Evolutionary conservation across 37 sponge, comb jelly and placozoan species (phyloP), one percentile per base, ranked within the genome.

Genomic region (Hormiphora californensis): DNA sequence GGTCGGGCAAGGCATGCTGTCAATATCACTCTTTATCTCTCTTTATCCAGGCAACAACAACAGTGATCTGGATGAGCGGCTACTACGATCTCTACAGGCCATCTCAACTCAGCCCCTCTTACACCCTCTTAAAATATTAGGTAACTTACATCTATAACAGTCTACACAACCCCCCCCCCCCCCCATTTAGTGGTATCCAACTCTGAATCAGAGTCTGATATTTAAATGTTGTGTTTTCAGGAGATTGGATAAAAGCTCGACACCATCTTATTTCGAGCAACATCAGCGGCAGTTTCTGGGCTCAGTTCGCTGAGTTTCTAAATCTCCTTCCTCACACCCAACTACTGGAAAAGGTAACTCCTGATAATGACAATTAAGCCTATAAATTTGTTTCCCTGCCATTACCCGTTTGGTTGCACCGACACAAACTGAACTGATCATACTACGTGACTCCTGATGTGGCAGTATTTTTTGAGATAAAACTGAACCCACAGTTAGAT

Each of bases 101-200:
- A 73, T 73, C 22, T 73, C 81, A 1, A 41, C 32, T 1, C 81
- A 73, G 81, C 43, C 81, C 2, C 81, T 73, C 44, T 46, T 73
- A 9, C 81, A 43, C 2, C 81, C 81, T 73, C 81, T 73, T 28
- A 73, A 73, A 40, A 73, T 73, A 40, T 30, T 73, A 15, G 81
- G 81, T 73, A 65, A 23, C 4, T 4, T 25, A 57, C 27, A 9
- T 9, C 9, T 49, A 49, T 49, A n/a, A n/a, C n/a, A n/a, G n/a
- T n/a, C n/a, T n/a, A n/a, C n/a, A n/a, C n/a, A n/a, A n/a, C n/a
- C n/a, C n/a, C n/a, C n/a, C n/a, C n/a, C n/a, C n/a, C n/a, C n/a
- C n/a, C n/a, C n/a, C n/a, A n/a, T 49, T 49, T 21, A 57, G n/a
- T 57, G n/a, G 30, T 57, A 57, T 19, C 59, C 28, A 57, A 57